Evolutionary conservation across 1,140 invertebrate genomes (phyloP).

Genomic region (Penaeus vannamei): DNA sequence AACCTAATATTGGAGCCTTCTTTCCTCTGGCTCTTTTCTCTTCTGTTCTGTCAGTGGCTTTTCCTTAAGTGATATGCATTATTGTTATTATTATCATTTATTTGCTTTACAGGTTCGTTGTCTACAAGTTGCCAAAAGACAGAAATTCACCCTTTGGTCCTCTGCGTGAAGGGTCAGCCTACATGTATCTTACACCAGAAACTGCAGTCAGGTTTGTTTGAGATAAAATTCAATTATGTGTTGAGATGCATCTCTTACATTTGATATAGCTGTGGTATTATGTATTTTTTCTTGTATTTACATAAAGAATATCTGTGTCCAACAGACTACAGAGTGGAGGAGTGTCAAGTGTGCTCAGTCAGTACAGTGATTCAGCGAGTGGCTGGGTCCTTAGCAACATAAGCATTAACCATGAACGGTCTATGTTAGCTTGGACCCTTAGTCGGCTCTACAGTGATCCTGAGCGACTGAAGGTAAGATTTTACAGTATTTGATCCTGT

Average conservation of each 20-base stretch:
- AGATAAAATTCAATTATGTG: not conserved
- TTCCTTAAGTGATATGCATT: not conserved
- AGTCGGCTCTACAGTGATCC: slow-evolving; percentile 77
- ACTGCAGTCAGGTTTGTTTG: slow-evolving; percentile 69
- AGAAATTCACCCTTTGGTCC: slow-evolving; percentile 74
- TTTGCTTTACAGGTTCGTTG: slow-evolving; percentile 80
- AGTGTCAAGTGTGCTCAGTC: slow-evolving; percentile 62
- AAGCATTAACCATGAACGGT: slow-evolving; percentile 79
- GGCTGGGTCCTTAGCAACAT: slow-evolving; percentile 81
- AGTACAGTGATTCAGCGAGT: slow-evolving; percentile 69
- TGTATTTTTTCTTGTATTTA: not conserved
- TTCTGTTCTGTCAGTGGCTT: not conserved
- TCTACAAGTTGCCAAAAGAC: slow-evolving; percentile 86
- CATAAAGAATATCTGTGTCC: not conserved
- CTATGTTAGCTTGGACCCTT: slow-evolving; percentile 83
- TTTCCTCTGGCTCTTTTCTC: too few relatives aligned
- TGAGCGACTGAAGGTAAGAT: slow-evolving; percentile 63
- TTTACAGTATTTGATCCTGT: slow-evolving; percentile 39
- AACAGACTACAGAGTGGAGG: slow-evolving; percentile 61
- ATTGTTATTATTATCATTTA: slow-evolving; percentile 45
- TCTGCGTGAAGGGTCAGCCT: slow-evolving; percentile 79
- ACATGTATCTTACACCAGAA: slow-evolving; percentile 81
- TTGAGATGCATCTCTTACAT: not conserved
- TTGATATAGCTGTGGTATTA: not conserved
- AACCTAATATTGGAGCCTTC: too few relatives aligned